Conservation (phyloP, 2,113 vertebrate genomes). For the Heteronetta atricapilla region DNA sequence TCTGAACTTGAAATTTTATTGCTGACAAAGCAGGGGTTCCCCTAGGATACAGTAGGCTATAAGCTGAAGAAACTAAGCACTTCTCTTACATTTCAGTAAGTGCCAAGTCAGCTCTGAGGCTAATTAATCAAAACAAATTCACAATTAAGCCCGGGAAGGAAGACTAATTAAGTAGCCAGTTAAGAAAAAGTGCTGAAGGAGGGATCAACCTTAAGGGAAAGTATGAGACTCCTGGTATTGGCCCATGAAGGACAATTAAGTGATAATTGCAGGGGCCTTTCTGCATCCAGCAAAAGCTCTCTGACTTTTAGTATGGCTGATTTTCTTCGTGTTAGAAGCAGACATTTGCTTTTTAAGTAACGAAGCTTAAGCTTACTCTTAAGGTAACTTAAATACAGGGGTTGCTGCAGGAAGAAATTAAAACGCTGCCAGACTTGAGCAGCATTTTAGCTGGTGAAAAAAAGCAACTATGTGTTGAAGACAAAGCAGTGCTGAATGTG, state of each 20-base stretch:
- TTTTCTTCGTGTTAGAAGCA: not conserved
- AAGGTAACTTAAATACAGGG: constrained; percentile 14
- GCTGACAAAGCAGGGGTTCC: constrained; percentile 47
- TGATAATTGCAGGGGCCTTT: constrained; percentile 55
- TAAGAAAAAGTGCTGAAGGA: constrained; percentile 71
- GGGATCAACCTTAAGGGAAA: constrained; percentile 40
- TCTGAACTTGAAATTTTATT: constrained; percentile 64
- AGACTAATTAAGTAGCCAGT: constrained; percentile 69
- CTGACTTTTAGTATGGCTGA: constrained; percentile 1
- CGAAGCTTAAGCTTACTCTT: not conserved
- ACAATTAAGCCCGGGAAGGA: constrained; percentile 72
- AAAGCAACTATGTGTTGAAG: not conserved
- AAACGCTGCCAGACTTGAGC: not conserved
- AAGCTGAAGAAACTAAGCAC: constrained; percentile 46
- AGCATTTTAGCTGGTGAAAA: not conserved
- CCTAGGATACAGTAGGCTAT: constrained; percentile 13
- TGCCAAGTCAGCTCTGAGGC: constrained; percentile 67
- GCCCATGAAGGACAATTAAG: constrained; percentile 55
- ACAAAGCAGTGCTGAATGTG: not conserved
- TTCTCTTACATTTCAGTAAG: constrained; percentile 53
- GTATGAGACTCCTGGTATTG: constrained; percentile 6
- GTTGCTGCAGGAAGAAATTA: not conserved
- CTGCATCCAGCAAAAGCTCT: constrained; percentile 19
- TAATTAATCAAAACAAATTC: constrained; percentile 81
- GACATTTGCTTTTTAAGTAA: not conserved